Conservation (phyloP, 2,113 vertebrate species). For the Phrynosoma blainvillii region DNA sequence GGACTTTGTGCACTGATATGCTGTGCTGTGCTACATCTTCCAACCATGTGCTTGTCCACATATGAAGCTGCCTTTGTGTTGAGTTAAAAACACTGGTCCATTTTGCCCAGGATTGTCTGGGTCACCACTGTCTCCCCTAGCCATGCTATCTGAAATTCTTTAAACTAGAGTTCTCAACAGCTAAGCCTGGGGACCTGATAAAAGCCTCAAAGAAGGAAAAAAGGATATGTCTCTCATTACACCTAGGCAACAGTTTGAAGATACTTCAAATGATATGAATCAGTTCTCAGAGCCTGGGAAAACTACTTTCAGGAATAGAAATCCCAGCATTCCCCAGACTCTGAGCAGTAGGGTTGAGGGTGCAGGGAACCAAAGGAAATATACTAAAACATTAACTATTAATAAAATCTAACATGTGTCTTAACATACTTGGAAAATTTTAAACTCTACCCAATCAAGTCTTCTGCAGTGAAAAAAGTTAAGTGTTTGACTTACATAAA, state of each 20-base stretch:
- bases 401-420: background rate
- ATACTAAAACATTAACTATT: background rate
- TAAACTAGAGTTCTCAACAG: background rate
- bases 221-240: background rate
- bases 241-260: background rate
- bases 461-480: slow-evolving; percentile 7
- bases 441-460: background rate
- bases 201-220: no score
- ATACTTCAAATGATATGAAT: background rate
- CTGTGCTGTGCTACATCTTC: background rate
- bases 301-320: background rate
- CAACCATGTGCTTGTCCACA: background rate
- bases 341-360: background rate
- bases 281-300: background rate
- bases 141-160: no score
- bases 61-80: background rate
- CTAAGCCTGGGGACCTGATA: background rate
- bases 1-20: background rate
- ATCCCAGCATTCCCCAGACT: background rate
- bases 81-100: background rate
- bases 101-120: background rate
- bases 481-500: background rate
- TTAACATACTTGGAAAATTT: slow-evolving; percentile 29
- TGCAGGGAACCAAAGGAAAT: background rate
- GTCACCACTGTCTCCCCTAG: background rate